Conservation (phyloP, 2,797 vertebrate species). For the Petrocephalus schoutedeni region DNA sequence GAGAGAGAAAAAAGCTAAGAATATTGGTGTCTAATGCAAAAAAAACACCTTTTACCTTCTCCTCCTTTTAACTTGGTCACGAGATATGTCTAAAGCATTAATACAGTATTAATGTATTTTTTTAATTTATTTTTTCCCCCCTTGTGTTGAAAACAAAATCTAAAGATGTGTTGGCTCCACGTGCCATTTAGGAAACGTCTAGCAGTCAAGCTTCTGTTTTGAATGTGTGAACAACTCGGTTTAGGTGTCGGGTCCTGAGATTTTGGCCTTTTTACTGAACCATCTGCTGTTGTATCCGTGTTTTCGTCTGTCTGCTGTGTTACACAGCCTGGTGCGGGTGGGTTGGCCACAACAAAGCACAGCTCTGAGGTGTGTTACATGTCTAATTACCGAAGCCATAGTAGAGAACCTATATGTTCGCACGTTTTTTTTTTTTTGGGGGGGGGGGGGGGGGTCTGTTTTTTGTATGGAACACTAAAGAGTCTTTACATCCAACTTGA, state of each 20-base stretch:
- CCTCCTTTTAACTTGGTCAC: constrained; percentile 5
- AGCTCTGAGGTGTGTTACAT: background rate
- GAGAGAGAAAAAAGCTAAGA: background rate
- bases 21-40: constrained; percentile 6
- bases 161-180: background rate
- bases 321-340: background rate
- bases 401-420: background rate
- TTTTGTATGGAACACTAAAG: too few species aligned
- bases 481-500: too few species aligned
- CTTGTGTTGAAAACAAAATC: background rate
- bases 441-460: too few species aligned
- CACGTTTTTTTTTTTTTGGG: too few species aligned
- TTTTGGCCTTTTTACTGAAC: background rate
- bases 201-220: background rate
- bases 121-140: constrained; percentile 17
- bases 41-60: background rate
- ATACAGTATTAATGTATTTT: constrained; percentile 27
- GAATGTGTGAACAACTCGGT: constrained; percentile 2
- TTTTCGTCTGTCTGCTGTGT: background rate
- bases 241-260: background rate
- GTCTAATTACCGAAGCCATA: background rate
- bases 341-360: background rate
- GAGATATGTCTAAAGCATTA: constrained; percentile 26
- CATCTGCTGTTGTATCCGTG: background rate
- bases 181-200: constrained; percentile 16